These are phyloP conservation scores for Steinernema khuongi DNA, from an alignment of 1,140 invertebrate genomes.

Conservation along the genomic window DNA sequence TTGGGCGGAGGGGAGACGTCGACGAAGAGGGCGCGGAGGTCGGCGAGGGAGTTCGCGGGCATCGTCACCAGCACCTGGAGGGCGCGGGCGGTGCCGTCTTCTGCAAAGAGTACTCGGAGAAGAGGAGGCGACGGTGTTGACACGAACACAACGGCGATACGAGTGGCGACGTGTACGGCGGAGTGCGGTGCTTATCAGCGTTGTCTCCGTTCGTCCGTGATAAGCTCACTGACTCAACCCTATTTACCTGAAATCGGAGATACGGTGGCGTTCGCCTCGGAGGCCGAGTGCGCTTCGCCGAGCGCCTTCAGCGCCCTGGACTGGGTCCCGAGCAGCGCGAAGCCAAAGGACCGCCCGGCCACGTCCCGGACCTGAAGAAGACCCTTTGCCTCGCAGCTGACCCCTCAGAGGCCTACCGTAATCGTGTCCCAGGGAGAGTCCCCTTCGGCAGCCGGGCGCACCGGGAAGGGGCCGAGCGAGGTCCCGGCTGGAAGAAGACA, in stretches of 20 bases:
- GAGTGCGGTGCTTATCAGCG: neutral
- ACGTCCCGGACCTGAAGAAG: neutral
- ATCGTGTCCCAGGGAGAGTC: neutral
- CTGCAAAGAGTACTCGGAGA: neutral
- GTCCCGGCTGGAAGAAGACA: too few species aligned
- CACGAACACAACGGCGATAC: neutral
- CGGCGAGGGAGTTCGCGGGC: neutral
- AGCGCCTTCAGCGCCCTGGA: neutral
- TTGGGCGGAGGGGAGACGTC: neutral
- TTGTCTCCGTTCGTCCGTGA: neutral
- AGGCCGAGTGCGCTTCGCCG: neutral
- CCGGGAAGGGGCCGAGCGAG: neutral
- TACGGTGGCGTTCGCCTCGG: neutral
- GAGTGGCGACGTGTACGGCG: neutral
- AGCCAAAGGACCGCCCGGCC: neutral
- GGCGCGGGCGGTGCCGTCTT: neutral
- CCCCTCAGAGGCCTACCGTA: neutral
- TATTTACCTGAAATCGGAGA: neutral
- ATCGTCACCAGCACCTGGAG: neutral
- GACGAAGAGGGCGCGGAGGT: neutral
- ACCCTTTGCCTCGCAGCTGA: neutral
- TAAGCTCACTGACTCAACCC: neutral
- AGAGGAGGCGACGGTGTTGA: conserved; percentile 7
- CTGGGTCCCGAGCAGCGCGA: neutral
- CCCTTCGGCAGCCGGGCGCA: neutral